phyloP scores from a whole-genome alignment of 2,113 vertebrate species.

The Rhinichthys klamathensis region DNA sequence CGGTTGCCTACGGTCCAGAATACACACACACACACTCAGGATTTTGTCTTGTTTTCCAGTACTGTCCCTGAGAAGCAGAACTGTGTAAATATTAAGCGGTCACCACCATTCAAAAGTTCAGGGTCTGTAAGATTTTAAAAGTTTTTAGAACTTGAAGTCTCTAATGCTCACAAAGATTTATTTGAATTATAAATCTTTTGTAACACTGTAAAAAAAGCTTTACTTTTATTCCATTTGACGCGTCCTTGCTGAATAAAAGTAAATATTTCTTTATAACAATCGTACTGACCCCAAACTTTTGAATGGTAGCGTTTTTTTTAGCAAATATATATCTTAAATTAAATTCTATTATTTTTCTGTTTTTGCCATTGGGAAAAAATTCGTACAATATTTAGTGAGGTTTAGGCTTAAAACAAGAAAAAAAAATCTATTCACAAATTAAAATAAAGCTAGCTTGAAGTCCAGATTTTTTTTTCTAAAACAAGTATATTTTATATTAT shows the following conservation, averaged over 20 bases:
- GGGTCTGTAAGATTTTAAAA: no score
- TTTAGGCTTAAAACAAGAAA: no score
- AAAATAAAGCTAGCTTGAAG: no score
- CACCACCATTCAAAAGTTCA: no score
- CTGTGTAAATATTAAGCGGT: neutral
- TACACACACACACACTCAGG: neutral
- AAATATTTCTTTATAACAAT: constrained; percentile 33
- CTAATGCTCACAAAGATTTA: neutral
- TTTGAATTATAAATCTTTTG: neutral
- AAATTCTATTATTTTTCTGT: neutral
- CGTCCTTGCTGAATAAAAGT: constrained; percentile 59
- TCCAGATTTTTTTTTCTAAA: neutral
- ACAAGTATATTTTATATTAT: neutral
- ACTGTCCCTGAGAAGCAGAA: neutral
- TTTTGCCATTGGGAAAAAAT: neutral
- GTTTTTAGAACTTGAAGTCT: neutral
- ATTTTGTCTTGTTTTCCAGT: neutral
- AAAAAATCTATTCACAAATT: no score
- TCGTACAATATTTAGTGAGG: neutral
- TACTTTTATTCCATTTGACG: neutral
- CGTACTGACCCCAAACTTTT: neutral
- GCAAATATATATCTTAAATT: neutral
- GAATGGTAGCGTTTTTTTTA: neutral
- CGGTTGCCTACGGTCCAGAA: neutral
- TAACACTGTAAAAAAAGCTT: neutral